Evolutionary conservation across 2,888 invertebrate species (phyloP).

Genomic region (Eledone cirrhosa): DNA sequence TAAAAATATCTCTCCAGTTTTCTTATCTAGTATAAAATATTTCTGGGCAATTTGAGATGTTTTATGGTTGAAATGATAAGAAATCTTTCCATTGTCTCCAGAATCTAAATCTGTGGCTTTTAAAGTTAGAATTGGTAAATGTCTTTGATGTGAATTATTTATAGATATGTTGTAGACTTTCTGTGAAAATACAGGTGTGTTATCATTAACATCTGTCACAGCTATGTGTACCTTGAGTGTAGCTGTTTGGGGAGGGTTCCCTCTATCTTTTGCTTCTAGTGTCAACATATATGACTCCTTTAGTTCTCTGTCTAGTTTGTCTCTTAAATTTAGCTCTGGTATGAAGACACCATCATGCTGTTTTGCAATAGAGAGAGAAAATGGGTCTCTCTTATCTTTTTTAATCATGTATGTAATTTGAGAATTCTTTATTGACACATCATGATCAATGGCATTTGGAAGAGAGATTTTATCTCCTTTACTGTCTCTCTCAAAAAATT

Average conservation of each 20-base stretch:
- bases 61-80: neutral
- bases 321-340: neutral
- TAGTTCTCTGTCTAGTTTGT: neutral
- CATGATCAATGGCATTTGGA: constrained; percentile 1
- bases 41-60: neutral
- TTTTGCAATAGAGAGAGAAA: neutral
- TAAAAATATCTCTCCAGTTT: neutral
- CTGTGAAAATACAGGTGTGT: constrained; percentile 15
- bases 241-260: neutral
- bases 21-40: neutral
- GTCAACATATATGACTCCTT: neutral
- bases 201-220: neutral
- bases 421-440: neutral
- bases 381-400: neutral
- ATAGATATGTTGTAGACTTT: neutral
- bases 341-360: neutral
- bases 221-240: neutral
- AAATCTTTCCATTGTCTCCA: constrained; percentile 11
- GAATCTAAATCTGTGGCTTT: neutral
- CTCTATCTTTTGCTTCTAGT: constrained; percentile 5
- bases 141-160: neutral
- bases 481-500: neutral
- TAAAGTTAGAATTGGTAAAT: neutral
- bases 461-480: neutral
- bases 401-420: neutral